These are phyloP conservation scores for Ia io DNA, from an alignment of 2,113 vertebrate species.

Conservation along the genomic window DNA sequence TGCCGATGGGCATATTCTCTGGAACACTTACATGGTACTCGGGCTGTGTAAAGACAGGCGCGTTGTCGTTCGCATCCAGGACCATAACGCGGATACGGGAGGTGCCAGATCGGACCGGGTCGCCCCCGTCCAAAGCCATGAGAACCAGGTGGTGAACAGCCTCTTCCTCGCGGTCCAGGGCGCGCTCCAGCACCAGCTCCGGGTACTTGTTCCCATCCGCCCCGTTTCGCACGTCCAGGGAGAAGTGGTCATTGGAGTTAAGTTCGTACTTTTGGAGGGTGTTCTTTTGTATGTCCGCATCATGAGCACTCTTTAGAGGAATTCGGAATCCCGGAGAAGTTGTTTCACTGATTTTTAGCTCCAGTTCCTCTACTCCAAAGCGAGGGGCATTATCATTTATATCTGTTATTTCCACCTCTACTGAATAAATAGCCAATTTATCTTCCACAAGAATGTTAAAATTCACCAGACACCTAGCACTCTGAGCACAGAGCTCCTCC, in stretches of 20 bases:
- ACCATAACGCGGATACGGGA: slow-evolving; percentile 68
- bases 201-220: slow-evolving; percentile 70
- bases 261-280: slow-evolving; percentile 81
- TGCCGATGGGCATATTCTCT: slow-evolving; percentile 76
- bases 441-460: slow-evolving; percentile 76
- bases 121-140: slow-evolving; percentile 72
- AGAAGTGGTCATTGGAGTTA: slow-evolving; percentile 81
- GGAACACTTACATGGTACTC: slow-evolving; percentile 70
- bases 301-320: slow-evolving; percentile 76
- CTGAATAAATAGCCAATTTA: slow-evolving; percentile 71
- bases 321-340: slow-evolving; percentile 71
- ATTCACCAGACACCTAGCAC: slow-evolving; percentile 46
- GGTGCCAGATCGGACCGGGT: slow-evolving; percentile 63
- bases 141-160: slow-evolving; percentile 63
- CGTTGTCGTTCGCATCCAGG: slow-evolving; percentile 76
- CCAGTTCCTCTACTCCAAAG: slow-evolving; percentile 79
- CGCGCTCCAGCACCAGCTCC: slow-evolving; percentile 76
- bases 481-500: slow-evolving; percentile 74
- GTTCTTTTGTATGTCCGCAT: slow-evolving; percentile 83
- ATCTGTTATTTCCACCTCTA: slow-evolving; percentile 76
- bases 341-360: slow-evolving; percentile 80
- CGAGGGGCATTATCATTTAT: slow-evolving; percentile 80
- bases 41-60: slow-evolving; percentile 69
- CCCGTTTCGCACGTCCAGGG: slow-evolving; percentile 70
- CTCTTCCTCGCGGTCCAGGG: slow-evolving; percentile 79